phyloP scores from a whole-genome alignment of 2,888 invertebrate species.

The Trichacis sp. region DNA sequence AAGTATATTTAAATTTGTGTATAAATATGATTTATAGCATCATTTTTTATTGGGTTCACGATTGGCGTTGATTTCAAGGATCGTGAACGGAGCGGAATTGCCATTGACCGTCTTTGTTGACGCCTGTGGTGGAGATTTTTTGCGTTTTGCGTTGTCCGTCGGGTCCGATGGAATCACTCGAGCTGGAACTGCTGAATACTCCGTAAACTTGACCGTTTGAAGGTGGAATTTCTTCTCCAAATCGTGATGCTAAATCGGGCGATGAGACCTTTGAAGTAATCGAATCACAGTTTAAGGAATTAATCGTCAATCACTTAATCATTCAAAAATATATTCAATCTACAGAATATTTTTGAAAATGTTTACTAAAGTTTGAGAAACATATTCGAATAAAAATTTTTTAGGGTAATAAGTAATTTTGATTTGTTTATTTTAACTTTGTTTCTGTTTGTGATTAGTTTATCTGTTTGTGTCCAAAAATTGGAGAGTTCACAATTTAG shows the following conservation, averaged over 20 bases:
- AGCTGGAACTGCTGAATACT: conserved; percentile 36
- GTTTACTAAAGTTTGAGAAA: too few relatives aligned
- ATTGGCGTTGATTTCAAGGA: conserved; percentile 32
- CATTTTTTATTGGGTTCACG: too few relatives aligned
- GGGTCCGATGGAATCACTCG: conserved; percentile 30
- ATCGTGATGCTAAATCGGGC: conserved; percentile 59
- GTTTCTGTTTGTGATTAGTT: too few relatives aligned
- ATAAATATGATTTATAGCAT: conserved; percentile 19
- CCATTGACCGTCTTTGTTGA: conserved; percentile 38
- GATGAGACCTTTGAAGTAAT: conserved; percentile 40
- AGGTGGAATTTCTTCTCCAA: conserved; percentile 22
- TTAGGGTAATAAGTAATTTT: too few relatives aligned
- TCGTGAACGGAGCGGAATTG: conserved; percentile 27
- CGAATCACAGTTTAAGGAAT: too few relatives aligned
- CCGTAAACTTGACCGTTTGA: conserved; percentile 18
- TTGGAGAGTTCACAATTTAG: too few relatives aligned
- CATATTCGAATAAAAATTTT: too few relatives aligned
- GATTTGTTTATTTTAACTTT: too few relatives aligned
- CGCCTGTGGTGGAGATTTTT: conserved; percentile 34
- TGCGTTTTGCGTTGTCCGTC: conserved; percentile 25
- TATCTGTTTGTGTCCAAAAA: too few relatives aligned
- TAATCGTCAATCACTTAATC: too few relatives aligned
- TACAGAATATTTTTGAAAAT: too few relatives aligned
- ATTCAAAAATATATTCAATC: too few relatives aligned
- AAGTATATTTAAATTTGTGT: conserved; percentile 1